Evolutionary conservation across 2,113 vertebrate species (phyloP), one percentile per base, ranked within the genome.

Genomic region (Alethe diademata): DNA sequence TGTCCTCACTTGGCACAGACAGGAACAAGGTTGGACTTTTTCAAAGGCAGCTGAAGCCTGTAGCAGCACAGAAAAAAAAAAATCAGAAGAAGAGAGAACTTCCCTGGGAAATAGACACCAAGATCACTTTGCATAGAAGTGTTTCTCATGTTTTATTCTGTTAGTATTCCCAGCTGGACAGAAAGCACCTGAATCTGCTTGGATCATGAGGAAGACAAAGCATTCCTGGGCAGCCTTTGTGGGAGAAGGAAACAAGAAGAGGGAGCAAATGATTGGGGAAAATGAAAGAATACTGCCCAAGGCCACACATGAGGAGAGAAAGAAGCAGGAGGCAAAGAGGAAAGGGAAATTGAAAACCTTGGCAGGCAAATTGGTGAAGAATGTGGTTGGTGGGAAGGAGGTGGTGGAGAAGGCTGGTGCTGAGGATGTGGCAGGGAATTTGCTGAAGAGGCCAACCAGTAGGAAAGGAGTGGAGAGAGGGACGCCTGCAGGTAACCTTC

Each of bases 331-430:
- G 28, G 29, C 0, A 0, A 94, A 90, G 61, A 84, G 36, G 31
- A 83, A 26, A 38, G 19, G 10, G 57, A 95, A 64, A 57, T 12
- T 97, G 86, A 94, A 94, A 95, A 69, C n/a, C 3, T 3, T 94
- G 60, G 88, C 86, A 71, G 42, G 29, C 36, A 96, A 90, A 90
- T 23, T 97, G 65, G 67, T 96, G 19, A 90, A 96, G 78, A 69
- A 36, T 2, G 5, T 86, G 67, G 42, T 19, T 70, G 24, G 33
- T 43, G 84, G 74, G 85, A 95, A 88, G 28, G 75, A 83, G 40
- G 12, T 4, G 2, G 35, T 2, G 8, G 47, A 92, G 64, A 88
- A 74, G 43, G 47, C 65, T 70, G 73, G 11, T 4, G 2, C 56
- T 62, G 72, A 86, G 48, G 62, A 71, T 53, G 42, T 71, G n/a